phyloP scores from a whole-genome alignment of 1,140 invertebrate genomes.

The Zeugodacus cucurbitae region DNA sequence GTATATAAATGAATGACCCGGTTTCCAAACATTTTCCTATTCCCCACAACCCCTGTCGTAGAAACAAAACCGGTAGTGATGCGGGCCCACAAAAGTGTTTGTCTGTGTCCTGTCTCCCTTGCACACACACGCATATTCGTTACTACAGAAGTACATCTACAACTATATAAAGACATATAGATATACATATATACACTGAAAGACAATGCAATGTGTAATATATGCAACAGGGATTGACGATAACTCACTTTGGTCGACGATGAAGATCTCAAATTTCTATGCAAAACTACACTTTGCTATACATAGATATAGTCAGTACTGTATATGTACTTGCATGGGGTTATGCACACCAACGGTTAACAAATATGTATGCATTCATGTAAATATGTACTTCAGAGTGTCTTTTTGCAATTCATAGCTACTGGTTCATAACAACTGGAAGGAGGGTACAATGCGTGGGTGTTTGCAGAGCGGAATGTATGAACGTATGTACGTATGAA shows the following conservation, averaged over 20 bases:
- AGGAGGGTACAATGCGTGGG: background rate
- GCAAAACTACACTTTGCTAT: background rate
- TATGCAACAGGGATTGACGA: background rate
- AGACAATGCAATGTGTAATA: background rate
- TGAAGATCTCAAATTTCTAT: background rate
- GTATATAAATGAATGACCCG: background rate
- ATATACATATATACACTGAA: background rate
- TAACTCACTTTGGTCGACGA: background rate
- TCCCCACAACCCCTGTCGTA: background rate
- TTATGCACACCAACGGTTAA: background rate
- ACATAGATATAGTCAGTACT: background rate
- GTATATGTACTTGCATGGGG: background rate
- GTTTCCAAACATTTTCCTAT: background rate
- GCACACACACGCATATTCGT: background rate
- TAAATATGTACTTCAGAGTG: background rate
- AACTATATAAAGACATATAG: background rate
- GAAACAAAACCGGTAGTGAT: too few species aligned
- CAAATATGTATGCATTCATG: background rate
- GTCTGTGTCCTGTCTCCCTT: background rate
- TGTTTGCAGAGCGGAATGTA: background rate
- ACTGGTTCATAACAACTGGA: background rate
- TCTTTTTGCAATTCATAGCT: background rate
- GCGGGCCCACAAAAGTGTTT: too few species aligned
- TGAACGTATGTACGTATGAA: background rate
- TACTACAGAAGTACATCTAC: background rate